phyloP scores from a whole-genome alignment of 2,113 vertebrate genomes.

The Rhabdomys dilectus region DNA sequence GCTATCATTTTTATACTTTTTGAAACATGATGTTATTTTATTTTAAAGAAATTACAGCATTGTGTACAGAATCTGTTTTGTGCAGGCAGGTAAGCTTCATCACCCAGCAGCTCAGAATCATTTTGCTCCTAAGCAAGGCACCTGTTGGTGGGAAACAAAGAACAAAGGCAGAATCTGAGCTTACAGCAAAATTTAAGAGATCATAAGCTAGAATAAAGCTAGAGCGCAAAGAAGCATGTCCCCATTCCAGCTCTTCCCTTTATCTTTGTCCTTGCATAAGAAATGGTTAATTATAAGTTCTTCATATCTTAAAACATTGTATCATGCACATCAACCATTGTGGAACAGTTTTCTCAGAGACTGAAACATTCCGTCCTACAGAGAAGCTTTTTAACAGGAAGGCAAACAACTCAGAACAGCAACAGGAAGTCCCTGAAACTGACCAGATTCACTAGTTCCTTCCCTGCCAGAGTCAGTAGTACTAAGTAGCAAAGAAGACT shows the following conservation, averaged over 20 bases:
- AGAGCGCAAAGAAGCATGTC: not conserved
- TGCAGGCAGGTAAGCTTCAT: not conserved
- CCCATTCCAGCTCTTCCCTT: not conserved
- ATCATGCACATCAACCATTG: not conserved
- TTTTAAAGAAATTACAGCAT: not conserved
- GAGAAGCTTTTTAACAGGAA: not conserved
- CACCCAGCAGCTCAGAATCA: not conserved
- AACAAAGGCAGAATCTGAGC: not conserved
- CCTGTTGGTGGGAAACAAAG: not conserved
- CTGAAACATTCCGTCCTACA: not conserved
- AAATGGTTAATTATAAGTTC: not conserved
- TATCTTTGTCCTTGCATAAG: not conserved
- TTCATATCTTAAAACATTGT: not conserved
- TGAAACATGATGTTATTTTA: not conserved
- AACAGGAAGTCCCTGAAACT: not conserved
- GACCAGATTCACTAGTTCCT: not conserved
- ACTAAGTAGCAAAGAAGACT: not conserved
- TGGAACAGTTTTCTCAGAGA: not conserved
- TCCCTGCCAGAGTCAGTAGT: not conserved
- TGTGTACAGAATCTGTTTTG: not conserved
- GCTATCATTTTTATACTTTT: not conserved
- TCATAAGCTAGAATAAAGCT: not conserved
- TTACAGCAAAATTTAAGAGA: not conserved
- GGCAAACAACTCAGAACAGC: not conserved
- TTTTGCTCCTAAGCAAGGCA: not conserved